Percentiles rank a stretch among this genome's conserved stretches.
These are phyloP conservation scores for Heterodera carotae DNA, from an alignment of 1,140 invertebrate genomes.

Conservation along the genomic window DNA sequence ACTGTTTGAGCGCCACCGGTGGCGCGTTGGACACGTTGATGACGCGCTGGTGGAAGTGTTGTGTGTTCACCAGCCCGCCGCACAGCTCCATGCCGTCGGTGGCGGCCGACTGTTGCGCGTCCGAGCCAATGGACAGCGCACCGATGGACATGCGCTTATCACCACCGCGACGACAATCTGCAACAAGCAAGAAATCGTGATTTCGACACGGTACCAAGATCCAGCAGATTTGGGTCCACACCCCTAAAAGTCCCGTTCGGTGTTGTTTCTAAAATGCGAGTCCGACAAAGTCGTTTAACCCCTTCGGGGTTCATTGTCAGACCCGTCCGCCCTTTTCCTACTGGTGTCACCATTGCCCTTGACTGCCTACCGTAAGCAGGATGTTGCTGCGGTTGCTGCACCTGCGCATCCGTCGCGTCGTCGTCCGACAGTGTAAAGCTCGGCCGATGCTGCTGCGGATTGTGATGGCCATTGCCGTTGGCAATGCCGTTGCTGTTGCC, in stretches of 20 bases:
- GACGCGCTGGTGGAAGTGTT: constrained; percentile 50
- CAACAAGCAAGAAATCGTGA: neutral
- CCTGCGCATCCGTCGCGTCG: neutral
- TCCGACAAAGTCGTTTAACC: too few species aligned
- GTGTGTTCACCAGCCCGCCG: constrained; percentile 25
- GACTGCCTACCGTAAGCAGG: neutral
- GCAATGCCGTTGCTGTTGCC: neutral
- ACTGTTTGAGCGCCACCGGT: constrained; percentile 60
- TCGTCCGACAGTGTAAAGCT: neutral
- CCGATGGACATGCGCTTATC: constrained; percentile 35
- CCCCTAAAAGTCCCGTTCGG: too few species aligned
- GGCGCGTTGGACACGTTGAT: constrained; percentile 65
- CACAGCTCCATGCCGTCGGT: constrained; percentile 17
- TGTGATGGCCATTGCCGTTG: neutral
- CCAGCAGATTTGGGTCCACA: too few species aligned
- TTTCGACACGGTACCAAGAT: neutral
- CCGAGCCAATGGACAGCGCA: constrained; percentile 6
- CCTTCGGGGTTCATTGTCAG: too few species aligned
- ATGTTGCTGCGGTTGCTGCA: constrained; percentile 1
- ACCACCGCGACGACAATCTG: constrained; percentile 27
- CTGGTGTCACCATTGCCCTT: too few species aligned
- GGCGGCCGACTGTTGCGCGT: constrained; percentile 7
- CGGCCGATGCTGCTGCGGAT: neutral
- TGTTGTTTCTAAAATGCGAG: too few species aligned
- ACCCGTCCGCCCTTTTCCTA: too few species aligned